phyloP scores from a whole-genome alignment of 1,140 invertebrate genomes.

The Lamellibrachia luymesi region DNA sequence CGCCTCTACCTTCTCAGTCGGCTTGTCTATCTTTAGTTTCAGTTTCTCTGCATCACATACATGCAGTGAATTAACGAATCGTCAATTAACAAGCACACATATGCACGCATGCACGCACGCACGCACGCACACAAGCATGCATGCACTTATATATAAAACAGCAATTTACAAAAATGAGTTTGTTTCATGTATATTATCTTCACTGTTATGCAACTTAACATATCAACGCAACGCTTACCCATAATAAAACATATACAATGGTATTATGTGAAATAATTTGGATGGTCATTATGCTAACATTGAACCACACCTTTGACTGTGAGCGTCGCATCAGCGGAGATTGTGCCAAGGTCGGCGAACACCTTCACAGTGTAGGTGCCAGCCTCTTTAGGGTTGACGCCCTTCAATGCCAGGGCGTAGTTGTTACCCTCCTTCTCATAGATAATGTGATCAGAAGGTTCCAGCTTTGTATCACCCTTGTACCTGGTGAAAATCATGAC shows the following conservation, averaged over 20 bases:
- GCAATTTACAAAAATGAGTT: too few relatives aligned
- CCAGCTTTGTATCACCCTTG: conserved; percentile 22
- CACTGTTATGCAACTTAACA: too few relatives aligned
- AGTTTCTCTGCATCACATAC: neutral
- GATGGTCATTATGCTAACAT: too few relatives aligned
- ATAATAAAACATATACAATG: too few relatives aligned
- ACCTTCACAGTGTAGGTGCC: conserved; percentile 87
- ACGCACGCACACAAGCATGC: neutral
- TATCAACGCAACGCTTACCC: too few relatives aligned
- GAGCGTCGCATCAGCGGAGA: conserved; percentile 30
- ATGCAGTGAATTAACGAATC: neutral
- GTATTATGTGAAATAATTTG: too few relatives aligned
- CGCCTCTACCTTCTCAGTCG: neutral
- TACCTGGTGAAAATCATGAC: conserved; percentile 52
- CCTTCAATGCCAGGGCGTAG: conserved; percentile 82
- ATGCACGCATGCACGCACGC: neutral
- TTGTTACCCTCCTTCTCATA: conserved; percentile 92
- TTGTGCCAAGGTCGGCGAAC: conserved; percentile 82
- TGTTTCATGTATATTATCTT: too few relatives aligned
- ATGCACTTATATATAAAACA: neutral
- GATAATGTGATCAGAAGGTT: conserved; percentile 60
- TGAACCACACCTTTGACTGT: conserved; percentile 48
- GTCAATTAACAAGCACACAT: neutral
- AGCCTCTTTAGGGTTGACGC: conserved; percentile 77
- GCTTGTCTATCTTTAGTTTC: neutral